phyloP scores from a whole-genome alignment of 2,888 invertebrate species.

The Netelia fuscicornis region DNA sequence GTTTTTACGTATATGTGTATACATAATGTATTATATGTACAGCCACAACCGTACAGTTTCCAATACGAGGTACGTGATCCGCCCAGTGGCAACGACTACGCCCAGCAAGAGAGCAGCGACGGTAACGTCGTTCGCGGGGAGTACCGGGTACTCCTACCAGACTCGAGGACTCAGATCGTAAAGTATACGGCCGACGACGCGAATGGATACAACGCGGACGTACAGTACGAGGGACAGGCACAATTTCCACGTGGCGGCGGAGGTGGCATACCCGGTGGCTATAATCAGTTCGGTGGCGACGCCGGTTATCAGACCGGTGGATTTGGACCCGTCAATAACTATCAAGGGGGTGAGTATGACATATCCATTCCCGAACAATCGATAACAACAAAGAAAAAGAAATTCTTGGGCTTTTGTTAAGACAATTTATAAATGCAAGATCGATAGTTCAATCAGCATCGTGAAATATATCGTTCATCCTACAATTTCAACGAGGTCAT shows the following conservation, averaged over 20 bases:
- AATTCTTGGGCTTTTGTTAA: too few species aligned
- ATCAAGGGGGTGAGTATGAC: constrained; percentile 68
- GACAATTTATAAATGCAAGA: too few species aligned
- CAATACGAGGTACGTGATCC: constrained; percentile 94
- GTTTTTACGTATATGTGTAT: not conserved
- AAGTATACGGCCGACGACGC: constrained; percentile 94
- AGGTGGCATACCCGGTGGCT: constrained; percentile 59
- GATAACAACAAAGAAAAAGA: too few species aligned
- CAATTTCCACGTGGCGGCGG: constrained; percentile 78
- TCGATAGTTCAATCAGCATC: too few species aligned
- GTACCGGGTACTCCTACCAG: constrained; percentile 93
- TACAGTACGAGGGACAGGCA: constrained; percentile 86
- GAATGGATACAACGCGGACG: constrained; percentile 95
- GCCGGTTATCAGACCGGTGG: constrained; percentile 71
- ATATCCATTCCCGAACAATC: not conserved
- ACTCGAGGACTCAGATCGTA: constrained; percentile 94
- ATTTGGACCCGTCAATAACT: constrained; percentile 65
- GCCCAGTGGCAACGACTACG: constrained; percentile 92
- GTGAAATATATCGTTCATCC: too few species aligned
- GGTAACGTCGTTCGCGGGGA: constrained; percentile 94
- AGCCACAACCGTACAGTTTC: constrained; percentile 91
- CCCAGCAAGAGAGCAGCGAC: constrained; percentile 93
- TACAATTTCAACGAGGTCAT: too few species aligned
- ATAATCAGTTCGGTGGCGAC: constrained; percentile 67
- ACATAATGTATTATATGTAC: constrained; percentile 30